These are phyloP conservation scores for Vombatus ursinus DNA, from an alignment of 2,113 vertebrate genomes.

Conservation along the genomic window DNA sequence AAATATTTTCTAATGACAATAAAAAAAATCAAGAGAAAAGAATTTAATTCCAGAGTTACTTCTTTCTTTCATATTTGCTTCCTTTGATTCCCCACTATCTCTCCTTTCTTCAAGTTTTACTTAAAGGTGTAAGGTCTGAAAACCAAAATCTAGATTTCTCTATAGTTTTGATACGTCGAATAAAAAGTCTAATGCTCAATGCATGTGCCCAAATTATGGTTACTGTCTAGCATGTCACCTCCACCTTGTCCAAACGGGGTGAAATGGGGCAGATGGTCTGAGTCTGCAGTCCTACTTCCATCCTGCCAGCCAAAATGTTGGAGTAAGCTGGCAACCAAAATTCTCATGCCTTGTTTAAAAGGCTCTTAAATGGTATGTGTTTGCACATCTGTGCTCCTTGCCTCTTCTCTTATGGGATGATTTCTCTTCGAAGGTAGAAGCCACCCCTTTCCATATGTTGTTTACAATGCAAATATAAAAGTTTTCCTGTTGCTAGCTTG, in stretches of 20 bases:
- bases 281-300: not conserved
- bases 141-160: not conserved
- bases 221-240: not conserved
- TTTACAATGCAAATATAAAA: not conserved
- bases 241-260: not conserved
- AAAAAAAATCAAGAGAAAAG: not conserved
- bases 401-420: not conserved
- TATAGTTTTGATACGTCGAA: not conserved
- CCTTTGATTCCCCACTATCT: not conserved
- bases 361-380: not conserved
- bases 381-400: not conserved
- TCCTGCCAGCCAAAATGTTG: not conserved
- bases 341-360: not conserved
- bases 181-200: not conserved
- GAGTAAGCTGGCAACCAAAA: not conserved
- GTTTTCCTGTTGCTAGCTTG: not conserved
- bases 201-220: not conserved
- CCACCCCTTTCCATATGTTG: not conserved
- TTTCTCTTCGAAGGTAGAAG: constrained; percentile 8
- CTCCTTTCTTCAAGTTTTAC: not conserved
- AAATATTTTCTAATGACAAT: not conserved
- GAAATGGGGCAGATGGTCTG: not conserved
- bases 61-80: not conserved
- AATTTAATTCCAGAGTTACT: not conserved
- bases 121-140: not conserved